phyloP scores from a whole-genome alignment of 2,797 vertebrate species.

The Pseudochirops corinnae region DNA sequence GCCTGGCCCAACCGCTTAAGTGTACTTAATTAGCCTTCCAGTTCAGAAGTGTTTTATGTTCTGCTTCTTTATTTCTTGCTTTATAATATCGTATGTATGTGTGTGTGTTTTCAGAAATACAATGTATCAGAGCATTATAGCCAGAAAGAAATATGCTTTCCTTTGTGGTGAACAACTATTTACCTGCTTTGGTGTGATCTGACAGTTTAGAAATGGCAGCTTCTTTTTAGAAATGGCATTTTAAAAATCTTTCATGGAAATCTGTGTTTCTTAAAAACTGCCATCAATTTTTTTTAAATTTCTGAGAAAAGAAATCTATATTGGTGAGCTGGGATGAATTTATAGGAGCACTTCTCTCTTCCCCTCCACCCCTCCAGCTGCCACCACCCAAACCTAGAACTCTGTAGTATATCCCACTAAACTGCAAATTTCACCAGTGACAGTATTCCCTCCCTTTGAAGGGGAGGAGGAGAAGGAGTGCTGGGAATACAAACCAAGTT shows the following conservation, averaged over 20 bases:
- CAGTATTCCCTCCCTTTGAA: background rate
- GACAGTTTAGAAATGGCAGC: background rate
- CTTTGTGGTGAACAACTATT: background rate
- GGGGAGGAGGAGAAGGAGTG: background rate
- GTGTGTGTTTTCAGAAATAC: background rate
- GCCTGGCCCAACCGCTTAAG: background rate
- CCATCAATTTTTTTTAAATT: no score
- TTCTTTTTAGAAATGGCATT: background rate
- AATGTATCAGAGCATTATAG: background rate
- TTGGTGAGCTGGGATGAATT: background rate
- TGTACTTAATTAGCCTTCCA: background rate
- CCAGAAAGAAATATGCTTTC: slow-evolving; percentile 2
- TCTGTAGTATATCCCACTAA: background rate
- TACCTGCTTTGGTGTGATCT: background rate
- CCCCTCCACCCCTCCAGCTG: no score
- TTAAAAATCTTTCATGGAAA: background rate
- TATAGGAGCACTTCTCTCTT: background rate
- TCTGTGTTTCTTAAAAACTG: background rate
- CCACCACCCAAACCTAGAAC: background rate
- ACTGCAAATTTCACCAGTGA: background rate
- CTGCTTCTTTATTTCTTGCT: background rate
- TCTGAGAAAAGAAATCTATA: background rate
- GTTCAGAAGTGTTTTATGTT: background rate
- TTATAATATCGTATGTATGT: background rate
- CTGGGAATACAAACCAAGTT: background rate